These are phyloP conservation scores for Sorex fumeus DNA, from an alignment of 2,113 vertebrate species.

Conservation along the genomic window DNA sequence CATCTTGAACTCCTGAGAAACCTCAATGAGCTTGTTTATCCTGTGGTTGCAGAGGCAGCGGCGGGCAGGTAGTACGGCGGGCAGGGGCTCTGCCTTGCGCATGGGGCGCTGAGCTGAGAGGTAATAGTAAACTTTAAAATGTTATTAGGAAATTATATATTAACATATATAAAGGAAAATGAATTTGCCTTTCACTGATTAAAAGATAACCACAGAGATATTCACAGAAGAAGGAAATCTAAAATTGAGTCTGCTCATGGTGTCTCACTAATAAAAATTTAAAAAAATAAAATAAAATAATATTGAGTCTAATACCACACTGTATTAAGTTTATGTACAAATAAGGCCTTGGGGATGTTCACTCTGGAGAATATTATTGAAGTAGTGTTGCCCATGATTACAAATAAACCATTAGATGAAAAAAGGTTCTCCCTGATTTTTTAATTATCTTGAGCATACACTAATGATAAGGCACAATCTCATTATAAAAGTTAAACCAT, in stretches of 20 bases:
- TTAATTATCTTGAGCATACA: neutral
- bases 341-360: neutral
- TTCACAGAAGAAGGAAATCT: neutral
- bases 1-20: too few relatives aligned
- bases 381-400: neutral
- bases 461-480: too few relatives aligned
- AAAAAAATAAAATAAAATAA: too few relatives aligned
- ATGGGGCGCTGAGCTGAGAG: too few relatives aligned
- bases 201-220: neutral
- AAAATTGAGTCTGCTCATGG: too few relatives aligned
- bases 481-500: too few relatives aligned
- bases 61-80: too few relatives aligned
- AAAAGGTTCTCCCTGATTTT: neutral
- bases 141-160: neutral
- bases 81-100: too few relatives aligned
- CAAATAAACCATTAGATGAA: neutral
- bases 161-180: neutral
- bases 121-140: neutral
- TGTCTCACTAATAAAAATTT: too few relatives aligned
- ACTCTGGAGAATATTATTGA: neutral
- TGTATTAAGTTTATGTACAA: neutral
- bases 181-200: neutral
- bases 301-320: neutral
- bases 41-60: too few relatives aligned
- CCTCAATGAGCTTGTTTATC: too few relatives aligned